phyloP scores from a whole-genome alignment of 2,888 invertebrate genomes.

The Bembecia ichneumoniformis region DNA sequence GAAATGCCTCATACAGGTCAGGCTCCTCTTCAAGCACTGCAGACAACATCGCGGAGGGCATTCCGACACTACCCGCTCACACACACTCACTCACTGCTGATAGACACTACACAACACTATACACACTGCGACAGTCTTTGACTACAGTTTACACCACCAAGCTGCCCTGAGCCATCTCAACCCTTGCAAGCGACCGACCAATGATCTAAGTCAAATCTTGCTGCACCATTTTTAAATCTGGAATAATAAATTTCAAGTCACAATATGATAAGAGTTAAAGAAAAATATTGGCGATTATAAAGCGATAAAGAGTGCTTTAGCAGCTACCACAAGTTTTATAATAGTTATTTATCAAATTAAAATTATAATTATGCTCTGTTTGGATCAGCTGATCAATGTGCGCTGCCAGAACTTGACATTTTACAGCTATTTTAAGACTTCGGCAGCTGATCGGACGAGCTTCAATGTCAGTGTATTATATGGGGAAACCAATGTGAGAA shows the following conservation, averaged over 20 bases:
- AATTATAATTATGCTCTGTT: conserved; percentile 54
- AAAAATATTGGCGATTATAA: conserved; percentile 25
- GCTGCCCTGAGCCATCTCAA: conserved; percentile 49
- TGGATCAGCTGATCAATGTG: conserved; percentile 63
- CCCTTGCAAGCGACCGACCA: conserved; percentile 25
- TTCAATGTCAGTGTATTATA: conserved; percentile 50
- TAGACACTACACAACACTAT: conserved; percentile 60
- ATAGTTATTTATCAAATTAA: conserved; percentile 48
- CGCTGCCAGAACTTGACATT: conserved; percentile 65
- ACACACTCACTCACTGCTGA: conserved; percentile 36
- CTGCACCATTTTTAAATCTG: conserved; percentile 73
- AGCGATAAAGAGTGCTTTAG: conserved; percentile 13
- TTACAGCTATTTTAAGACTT: conserved; percentile 69
- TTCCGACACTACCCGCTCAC: conserved; percentile 48
- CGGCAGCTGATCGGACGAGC: conserved; percentile 59
- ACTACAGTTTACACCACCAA: conserved; percentile 53
- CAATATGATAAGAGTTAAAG: conserved; percentile 4
- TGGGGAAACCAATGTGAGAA: conserved; percentile 2
- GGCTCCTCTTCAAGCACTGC: conserved; percentile 82
- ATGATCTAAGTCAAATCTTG: conserved; percentile 68
- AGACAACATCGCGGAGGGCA: conserved; percentile 79
- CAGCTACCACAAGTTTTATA: conserved; percentile 5
- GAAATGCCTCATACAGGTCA: conserved; percentile 84
- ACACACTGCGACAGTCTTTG: conserved; percentile 37
- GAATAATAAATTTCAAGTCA: conserved; percentile 35